Base-by-base conservation (phyloP, 2,888 invertebrate genomes). In the Prosopocoilus inquinatus region DNA sequence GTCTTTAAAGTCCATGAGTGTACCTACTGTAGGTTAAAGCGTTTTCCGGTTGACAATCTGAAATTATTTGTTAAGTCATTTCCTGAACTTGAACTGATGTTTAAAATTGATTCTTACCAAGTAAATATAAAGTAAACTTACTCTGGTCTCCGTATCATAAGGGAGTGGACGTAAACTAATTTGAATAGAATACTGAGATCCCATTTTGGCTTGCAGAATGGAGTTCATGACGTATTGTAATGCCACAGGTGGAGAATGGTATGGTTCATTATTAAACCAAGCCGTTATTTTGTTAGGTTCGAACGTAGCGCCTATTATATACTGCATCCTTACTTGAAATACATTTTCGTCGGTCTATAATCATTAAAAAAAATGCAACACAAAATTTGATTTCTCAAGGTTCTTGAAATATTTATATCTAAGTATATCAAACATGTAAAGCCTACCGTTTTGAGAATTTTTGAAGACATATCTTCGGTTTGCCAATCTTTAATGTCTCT, bases 201-300 rank as follows among this genome's bases (percentile, higher is more conserved):
- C 46, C 8, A 55, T 5, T 20, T 45, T 50, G 9, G 11, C 39
- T 34, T 55, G 55, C 45, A 88, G 78, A 33, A 89, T 69, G 0
- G 87, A 84, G 57, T 83, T 81, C 64, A 88, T 84, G 0, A 87
- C 73, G 9, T 84, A 73, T 44, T 84, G 82, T 3, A 91, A 72
- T 0, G 88, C 80, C 0, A 85, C 79, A 0, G 89, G 86, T 1
- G 87, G 82, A 48, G 86, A 83, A 70, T 92, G 91, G 66, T 82
- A 84, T 0, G 89, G 88, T 67, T 89, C 87, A 70, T 89, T 89
- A 67, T 90, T 91, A 74, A 89, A 88, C 82, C 86, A 86, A 0
- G 84, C 87, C 0, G 78, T 83, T 0, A 84, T 28, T 0, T 74
- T 66, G 1, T 70, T 58, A 9, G 67, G 55, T 1, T 74, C 71